A percentile compares a stretch with the other conserved stretches of the same genome.
phyloP scores from a whole-genome alignment of 2,113 vertebrate genomes.

The Felis chaus region DNA sequence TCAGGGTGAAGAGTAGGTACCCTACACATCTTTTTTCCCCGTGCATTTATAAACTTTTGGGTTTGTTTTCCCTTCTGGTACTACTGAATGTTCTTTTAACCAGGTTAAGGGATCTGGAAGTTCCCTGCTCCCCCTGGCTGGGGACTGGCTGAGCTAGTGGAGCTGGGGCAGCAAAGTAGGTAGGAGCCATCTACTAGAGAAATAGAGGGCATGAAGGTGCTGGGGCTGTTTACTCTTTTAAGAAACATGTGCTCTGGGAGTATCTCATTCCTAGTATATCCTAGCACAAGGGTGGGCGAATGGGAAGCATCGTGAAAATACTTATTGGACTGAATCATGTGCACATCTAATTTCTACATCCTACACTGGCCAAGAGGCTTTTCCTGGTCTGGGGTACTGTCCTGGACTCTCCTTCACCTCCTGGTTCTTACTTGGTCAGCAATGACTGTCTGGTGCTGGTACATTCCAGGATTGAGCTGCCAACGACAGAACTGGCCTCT shows the following conservation, averaged over 20 bases:
- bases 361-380: not conserved
- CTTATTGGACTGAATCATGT: not conserved
- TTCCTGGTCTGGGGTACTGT: not conserved
- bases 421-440: slow-evolving; percentile 90
- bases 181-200: not conserved
- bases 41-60: not conserved
- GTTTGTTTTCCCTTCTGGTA: slow-evolving; percentile 40
- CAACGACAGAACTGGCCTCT: slow-evolving; percentile 96
- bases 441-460: slow-evolving; percentile 91
- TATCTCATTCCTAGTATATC: not conserved
- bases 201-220: not conserved
- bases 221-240: not conserved
- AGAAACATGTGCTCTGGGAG: not conserved
- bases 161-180: not conserved
- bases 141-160: not conserved
- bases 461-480: slow-evolving; percentile 97
- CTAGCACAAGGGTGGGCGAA: not conserved
- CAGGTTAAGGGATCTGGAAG: not conserved
- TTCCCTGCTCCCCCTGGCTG: not conserved
- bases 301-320: not conserved
- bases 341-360: not conserved
- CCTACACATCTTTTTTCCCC: not conserved
- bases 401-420: not conserved
- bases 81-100: slow-evolving; percentile 19
- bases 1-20: not conserved